These are phyloP conservation scores for Limonius californicus DNA, from an alignment of 1,140 invertebrate species.

Conservation along the genomic window DNA sequence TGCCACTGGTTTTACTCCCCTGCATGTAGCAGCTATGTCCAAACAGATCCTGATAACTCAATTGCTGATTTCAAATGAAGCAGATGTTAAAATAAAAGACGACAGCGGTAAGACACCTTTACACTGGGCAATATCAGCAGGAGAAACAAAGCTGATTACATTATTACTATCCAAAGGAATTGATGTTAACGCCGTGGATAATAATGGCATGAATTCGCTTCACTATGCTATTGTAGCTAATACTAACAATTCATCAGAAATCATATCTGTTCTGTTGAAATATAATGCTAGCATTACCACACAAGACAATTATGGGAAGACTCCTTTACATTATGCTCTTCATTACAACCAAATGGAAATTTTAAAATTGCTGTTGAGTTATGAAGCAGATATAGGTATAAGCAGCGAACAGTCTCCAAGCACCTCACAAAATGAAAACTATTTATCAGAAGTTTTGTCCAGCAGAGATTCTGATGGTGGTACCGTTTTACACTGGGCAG, in stretches of 20 bases:
- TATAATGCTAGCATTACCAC: slow-evolving; percentile 19
- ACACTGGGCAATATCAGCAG: neutral
- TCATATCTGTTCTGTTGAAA: slow-evolving; percentile 17
- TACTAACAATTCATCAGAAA: slow-evolving; percentile 1
- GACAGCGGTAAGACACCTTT: neutral
- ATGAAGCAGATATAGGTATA: slow-evolving; percentile 16
- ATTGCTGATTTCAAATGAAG: neutral
- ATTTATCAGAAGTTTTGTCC: neutral
- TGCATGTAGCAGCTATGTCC: neutral
- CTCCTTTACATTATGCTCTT: neutral
- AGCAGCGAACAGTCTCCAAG: slow-evolving; percentile 10
- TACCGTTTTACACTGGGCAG: slow-evolving; percentile 33
- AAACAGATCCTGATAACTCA: neutral
- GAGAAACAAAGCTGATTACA: neutral
- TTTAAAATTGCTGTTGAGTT: slow-evolving; percentile 2
- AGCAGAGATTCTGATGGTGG: slow-evolving; percentile 25
- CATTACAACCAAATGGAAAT: slow-evolving; percentile 3
- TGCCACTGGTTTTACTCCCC: neutral
- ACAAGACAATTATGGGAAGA: neutral
- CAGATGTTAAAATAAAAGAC: neutral
- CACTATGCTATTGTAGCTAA: slow-evolving; percentile 72
- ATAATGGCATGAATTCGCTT: slow-evolving; percentile 67
- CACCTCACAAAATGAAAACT: slow-evolving; percentile 20
- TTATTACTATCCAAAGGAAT: slow-evolving; percentile 15
- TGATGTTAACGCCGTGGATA: slow-evolving; percentile 39